These are phyloP conservation scores for Phylloscopus whistleri DNA, from an alignment of 2,113 vertebrate species.

Conservation along the genomic window DNA sequence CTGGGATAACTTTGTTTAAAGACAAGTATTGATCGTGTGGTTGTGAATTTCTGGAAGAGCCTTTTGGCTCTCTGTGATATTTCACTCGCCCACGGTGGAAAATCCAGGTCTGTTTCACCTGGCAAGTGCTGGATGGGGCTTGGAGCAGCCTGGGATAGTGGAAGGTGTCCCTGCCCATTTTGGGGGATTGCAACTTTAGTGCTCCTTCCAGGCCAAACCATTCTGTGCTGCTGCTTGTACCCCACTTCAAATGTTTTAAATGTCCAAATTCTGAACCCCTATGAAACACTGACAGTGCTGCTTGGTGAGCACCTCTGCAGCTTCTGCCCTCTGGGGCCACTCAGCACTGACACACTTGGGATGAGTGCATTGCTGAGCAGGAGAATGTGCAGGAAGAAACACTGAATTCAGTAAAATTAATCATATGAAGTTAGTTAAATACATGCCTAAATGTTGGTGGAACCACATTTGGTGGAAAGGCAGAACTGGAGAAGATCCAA, in stretches of 20 bases:
- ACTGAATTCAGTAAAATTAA: background rate
- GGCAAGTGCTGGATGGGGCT: background rate
- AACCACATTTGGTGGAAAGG: background rate
- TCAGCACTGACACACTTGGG: rapidly evolving
- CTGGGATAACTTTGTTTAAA: background rate
- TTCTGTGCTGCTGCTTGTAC: background rate
- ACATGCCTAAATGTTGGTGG: rapidly evolving
- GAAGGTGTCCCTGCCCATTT: background rate
- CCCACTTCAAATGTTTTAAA: background rate
- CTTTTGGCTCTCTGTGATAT: background rate
- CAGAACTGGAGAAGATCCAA: background rate
- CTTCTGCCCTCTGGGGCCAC: background rate
- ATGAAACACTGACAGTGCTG: background rate
- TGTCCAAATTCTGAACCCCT: rapidly evolving
- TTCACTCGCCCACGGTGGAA: background rate
- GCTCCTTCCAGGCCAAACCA: background rate
- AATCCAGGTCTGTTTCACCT: rapidly evolving
- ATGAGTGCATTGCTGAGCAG: rapidly evolving
- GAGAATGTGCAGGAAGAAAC: background rate
- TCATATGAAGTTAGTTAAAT: background rate
- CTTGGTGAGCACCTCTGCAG: background rate
- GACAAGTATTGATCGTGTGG: rapidly evolving
- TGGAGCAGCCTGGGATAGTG: background rate
- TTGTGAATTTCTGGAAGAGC: background rate
- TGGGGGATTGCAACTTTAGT: background rate